Conservation (phyloP, 2,888 invertebrate genomes). For the Stenoptilia bipunctidactyla region DNA sequence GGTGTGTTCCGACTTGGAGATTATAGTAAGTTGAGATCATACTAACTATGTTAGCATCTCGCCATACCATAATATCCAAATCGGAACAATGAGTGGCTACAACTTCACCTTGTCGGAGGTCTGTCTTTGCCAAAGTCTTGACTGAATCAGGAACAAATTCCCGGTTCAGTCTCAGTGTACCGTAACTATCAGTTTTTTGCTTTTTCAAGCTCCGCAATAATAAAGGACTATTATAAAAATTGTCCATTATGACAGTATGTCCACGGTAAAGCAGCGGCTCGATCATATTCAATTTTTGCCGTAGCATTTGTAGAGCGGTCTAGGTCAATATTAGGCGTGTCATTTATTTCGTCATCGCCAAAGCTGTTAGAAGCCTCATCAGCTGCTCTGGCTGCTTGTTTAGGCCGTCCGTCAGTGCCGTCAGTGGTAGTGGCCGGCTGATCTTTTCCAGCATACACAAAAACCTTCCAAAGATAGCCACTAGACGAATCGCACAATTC, state of each 20-base stretch:
- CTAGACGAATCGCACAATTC: constrained; percentile 19
- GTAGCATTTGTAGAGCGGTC: background rate
- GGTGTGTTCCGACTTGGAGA: constrained; percentile 2
- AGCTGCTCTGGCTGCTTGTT: background rate
- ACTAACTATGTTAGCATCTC: constrained; percentile 15
- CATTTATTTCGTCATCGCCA: background rate
- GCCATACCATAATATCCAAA: constrained; percentile 32
- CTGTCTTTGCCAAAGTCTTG: constrained; percentile 12
- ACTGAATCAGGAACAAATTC: constrained; percentile 17
- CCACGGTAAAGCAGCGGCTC: constrained; percentile 7
- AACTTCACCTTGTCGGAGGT: constrained; percentile 14
- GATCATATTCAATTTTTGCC: background rate
- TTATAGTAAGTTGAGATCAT: constrained; percentile 14
- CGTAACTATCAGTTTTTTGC: constrained; percentile 14
- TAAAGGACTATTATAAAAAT: constrained; percentile 18
- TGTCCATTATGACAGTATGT: constrained; percentile 16
- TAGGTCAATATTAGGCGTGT: background rate
- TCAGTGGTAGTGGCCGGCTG: constrained; percentile 3
- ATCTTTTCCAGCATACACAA: constrained; percentile 16
- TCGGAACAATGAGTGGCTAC: constrained; percentile 12
- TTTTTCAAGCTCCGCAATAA: constrained; percentile 14
- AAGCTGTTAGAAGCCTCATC: background rate
- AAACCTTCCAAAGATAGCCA: constrained; percentile 20
- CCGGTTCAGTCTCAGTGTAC: constrained; percentile 15
- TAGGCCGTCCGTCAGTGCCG: constrained; percentile 1